A percentile compares a stretch with the other conserved stretches of the same genome.
These are phyloP conservation scores for Philereme vetulata DNA, from an alignment of 2,888 invertebrate species.

Conservation along the genomic window DNA sequence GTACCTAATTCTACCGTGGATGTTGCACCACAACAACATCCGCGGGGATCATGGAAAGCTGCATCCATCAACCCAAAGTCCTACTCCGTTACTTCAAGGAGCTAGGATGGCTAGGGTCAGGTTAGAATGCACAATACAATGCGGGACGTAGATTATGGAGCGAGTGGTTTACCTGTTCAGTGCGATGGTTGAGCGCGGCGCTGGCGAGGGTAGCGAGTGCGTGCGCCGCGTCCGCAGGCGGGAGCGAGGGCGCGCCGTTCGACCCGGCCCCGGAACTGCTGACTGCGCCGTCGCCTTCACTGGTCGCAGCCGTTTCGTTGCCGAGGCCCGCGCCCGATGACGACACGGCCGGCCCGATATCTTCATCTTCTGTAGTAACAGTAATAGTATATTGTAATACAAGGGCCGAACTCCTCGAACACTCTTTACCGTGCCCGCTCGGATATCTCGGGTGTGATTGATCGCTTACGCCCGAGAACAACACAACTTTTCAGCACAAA, in stretches of 20 bases:
- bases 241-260: conserved; percentile 69
- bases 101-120: too few species aligned
- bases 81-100: too few species aligned
- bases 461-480: too few species aligned
- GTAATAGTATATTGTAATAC: background rate
- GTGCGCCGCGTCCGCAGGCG: conserved; percentile 84
- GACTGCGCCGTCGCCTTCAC: conserved; percentile 59
- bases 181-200: conserved; percentile 85
- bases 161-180: conserved; percentile 58
- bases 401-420: too few species aligned
- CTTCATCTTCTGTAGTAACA: conserved; percentile 50
- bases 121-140: too few species aligned
- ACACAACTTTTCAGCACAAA: too few species aligned
- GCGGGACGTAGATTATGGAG: background rate
- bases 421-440: too few species aligned
- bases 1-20: too few species aligned
- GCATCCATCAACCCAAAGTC: too few species aligned
- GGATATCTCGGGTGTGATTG: too few species aligned
- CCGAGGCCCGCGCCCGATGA: conserved; percentile 52
- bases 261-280: conserved; percentile 59
- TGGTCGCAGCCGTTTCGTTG: conserved; percentile 31
- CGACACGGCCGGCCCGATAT: conserved; percentile 64
- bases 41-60: too few species aligned
- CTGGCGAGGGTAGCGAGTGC: conserved; percentile 89
- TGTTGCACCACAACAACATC: too few species aligned